Evolutionary conservation across 2,113 vertebrate genomes (phyloP).

Genomic region (Raja brachyura): DNA sequence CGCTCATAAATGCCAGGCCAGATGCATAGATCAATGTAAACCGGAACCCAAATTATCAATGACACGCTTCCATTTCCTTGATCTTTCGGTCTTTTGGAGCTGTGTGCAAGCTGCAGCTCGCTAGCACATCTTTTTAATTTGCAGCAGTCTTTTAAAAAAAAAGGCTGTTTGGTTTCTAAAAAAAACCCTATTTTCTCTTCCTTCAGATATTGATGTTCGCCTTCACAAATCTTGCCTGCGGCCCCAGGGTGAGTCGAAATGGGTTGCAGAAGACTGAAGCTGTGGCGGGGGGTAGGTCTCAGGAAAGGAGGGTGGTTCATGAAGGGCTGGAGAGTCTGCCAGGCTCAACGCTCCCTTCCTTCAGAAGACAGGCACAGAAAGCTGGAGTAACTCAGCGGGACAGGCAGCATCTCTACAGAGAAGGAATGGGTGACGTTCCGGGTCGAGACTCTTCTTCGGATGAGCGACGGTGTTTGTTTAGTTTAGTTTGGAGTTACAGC

Average conservation of each 20-base stretch:
- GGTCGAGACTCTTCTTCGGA: no score
- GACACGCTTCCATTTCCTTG: slow-evolving; percentile 1
- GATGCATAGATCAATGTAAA: slow-evolving; percentile 8
- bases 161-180: not conserved
- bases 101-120: not conserved
- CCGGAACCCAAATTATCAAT: slow-evolving; percentile 27
- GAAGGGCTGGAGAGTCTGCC: not conserved
- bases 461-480: no score
- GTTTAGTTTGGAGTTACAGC: no score
- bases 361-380: no score
- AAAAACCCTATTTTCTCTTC: not conserved
- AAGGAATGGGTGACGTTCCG: no score
- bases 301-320: not conserved
- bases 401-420: no score
- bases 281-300: not conserved
- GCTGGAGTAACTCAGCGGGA: no score
- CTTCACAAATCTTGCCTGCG: not conserved
- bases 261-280: not conserved
- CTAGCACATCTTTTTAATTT: slow-evolving; percentile 21
- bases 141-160: slow-evolving; percentile 11
- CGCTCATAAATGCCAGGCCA: not conserved
- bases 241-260: not conserved
- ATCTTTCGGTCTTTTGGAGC: not conserved
- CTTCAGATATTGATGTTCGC: not conserved
- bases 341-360: not conserved